Conservation (phyloP, 2,888 invertebrate genomes). For the Brachyopa scutellaris region DNA sequence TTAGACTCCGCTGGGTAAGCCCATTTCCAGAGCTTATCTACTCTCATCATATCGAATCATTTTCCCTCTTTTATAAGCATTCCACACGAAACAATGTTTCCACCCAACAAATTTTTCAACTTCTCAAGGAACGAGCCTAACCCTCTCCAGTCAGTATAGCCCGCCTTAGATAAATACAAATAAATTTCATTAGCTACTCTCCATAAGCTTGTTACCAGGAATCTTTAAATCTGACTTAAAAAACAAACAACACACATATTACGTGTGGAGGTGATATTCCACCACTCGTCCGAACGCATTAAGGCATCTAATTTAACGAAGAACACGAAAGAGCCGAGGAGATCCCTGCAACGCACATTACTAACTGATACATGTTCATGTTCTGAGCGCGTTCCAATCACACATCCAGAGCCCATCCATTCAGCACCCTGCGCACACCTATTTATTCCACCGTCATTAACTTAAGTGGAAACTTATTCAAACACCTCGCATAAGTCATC, state of each 20-base stretch:
- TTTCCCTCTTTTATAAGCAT: no score
- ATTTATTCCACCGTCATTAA: constrained; percentile 70
- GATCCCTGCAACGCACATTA: constrained; percentile 50
- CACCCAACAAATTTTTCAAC: not conserved
- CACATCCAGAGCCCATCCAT: constrained; percentile 43
- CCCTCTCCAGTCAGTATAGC: constrained; percentile 9
- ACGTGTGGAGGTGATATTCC: constrained; percentile 48
- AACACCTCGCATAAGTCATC: constrained; percentile 72
- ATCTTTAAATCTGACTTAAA: constrained; percentile 38
- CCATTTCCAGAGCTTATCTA: no score
- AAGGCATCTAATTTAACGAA: constrained; percentile 55
- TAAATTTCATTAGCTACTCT: constrained; percentile 50
- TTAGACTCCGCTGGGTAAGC: no score
- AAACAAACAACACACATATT: constrained; percentile 54
- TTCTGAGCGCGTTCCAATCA: constrained; percentile 63
- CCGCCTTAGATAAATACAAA: constrained; percentile 34
- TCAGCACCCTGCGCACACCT: constrained; percentile 67
- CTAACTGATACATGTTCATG: constrained; percentile 57
- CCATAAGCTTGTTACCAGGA: constrained; percentile 44
- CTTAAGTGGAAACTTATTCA: constrained; percentile 73
- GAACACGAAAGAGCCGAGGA: constrained; percentile 27
- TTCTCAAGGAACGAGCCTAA: not conserved
- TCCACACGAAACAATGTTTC: no score
- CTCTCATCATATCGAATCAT: no score
- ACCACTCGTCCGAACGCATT: constrained; percentile 51